Conservation (phyloP, 1,140 invertebrate species). For the Chironomus striatipennis region DNA sequence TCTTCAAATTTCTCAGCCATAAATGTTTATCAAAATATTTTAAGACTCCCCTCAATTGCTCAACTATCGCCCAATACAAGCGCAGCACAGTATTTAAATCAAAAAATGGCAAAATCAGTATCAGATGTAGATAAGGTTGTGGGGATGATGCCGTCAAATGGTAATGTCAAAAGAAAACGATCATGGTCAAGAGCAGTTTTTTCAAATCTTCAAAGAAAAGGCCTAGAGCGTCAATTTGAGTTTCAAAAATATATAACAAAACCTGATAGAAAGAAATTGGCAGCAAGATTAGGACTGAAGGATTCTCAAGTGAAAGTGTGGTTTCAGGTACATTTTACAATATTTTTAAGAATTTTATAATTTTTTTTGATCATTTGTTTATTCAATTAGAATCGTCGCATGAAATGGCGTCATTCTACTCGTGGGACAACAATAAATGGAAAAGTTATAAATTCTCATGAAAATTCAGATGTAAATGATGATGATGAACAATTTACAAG, state of each 20-base stretch:
- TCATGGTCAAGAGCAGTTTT: slow-evolving; percentile 93
- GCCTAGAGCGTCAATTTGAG: slow-evolving; percentile 89
- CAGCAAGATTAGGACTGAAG: slow-evolving; percentile 88
- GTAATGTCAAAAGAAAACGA: slow-evolving; percentile 62
- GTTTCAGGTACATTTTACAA: slow-evolving; percentile 27
- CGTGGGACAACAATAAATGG: slow-evolving; percentile 29
- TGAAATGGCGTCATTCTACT: slow-evolving; percentile 83
- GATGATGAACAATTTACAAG: slow-evolving; percentile 30
- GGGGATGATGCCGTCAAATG: background rate
- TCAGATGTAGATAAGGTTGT: background rate
- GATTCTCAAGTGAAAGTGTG: slow-evolving; percentile 71
- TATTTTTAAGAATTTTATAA: background rate
- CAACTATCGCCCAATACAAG: background rate
- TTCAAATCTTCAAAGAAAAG: slow-evolving; percentile 87
- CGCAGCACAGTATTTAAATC: background rate
- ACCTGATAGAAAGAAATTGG: slow-evolving; percentile 89
- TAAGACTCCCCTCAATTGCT: background rate
- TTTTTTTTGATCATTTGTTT: slow-evolving; percentile 37
- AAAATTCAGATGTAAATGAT: slow-evolving; percentile 30
- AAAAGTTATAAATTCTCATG: slow-evolving; percentile 32
- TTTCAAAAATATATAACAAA: slow-evolving; percentile 97
- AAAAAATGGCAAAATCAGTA: background rate
- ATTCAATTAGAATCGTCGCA: slow-evolving; percentile 86
- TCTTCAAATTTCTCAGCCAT: background rate
- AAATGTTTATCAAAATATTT: background rate